phyloP scores from a whole-genome alignment of 2,113 vertebrate genomes.

The Hepsetus odoe region DNA sequence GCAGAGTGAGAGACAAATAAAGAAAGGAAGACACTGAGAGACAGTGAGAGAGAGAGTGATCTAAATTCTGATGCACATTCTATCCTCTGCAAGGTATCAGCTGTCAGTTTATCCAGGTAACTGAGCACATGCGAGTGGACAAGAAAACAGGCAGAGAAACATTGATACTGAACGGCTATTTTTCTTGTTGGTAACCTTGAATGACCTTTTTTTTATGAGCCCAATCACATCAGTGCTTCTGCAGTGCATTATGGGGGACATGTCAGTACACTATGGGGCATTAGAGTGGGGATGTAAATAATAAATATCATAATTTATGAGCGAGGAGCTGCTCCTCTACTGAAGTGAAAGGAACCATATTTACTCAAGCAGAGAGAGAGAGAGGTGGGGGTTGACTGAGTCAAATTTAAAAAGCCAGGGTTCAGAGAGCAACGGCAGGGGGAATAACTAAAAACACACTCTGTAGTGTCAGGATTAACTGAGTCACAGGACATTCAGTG shows the following conservation, averaged over 20 bases:
- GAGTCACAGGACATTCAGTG: conserved; percentile 8
- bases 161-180: not conserved
- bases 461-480: conserved; percentile 5
- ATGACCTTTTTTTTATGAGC: not conserved
- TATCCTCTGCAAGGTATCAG: not conserved
- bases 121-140: not conserved
- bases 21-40: not conserved
- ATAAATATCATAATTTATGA: conserved; percentile 48
- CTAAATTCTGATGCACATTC: not conserved
- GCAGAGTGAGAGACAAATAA: not conserved
- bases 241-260: conserved; percentile 14
- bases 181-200: not conserved
- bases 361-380: not conserved
- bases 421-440: not conserved
- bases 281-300: conserved; percentile 43
- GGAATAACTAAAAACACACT: not conserved
- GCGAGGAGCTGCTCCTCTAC: conserved; percentile 10
- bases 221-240: not conserved
- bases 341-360: conserved; percentile 36
- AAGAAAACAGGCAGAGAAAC: not conserved
- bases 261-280: conserved; percentile 20
- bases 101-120: not conserved
- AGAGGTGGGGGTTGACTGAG: not conserved
- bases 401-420: not conserved
- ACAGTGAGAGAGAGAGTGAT: not conserved